Percentiles rank a stretch among this genome's conserved stretches.
Evolutionary conservation across 2,888 invertebrate species (phyloP).

Genomic region (Drosophila kanekoi): DNA sequence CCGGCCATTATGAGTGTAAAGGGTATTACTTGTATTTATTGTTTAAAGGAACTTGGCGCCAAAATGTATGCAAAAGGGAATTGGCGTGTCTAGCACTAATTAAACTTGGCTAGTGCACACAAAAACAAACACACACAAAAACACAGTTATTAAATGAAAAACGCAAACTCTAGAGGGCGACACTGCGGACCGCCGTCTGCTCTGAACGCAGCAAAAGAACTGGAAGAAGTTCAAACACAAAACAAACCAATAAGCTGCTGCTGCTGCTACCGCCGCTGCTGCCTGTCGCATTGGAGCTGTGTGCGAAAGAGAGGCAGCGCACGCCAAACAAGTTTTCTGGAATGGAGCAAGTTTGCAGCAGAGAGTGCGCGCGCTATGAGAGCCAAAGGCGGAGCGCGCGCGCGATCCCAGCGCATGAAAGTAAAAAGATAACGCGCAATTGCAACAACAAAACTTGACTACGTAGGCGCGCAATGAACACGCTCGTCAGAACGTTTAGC

Average conservation of each 20-base stretch:
- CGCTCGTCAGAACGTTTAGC: constrained; percentile 45
- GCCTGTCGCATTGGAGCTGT: constrained; percentile 28
- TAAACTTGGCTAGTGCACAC: constrained; percentile 56
- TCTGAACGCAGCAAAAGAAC: constrained; percentile 80
- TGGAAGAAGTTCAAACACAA: constrained; percentile 74
- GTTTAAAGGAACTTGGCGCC: constrained; percentile 58
- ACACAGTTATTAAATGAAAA: constrained; percentile 23
- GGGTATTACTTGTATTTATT: constrained; percentile 12
- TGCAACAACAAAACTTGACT: constrained; percentile 64
- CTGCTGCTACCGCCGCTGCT: constrained; percentile 12
- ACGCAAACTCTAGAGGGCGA: constrained; percentile 60
- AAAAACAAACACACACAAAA: constrained; percentile 12
- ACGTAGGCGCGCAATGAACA: constrained; percentile 53
- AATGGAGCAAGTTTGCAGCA: constrained; percentile 43
- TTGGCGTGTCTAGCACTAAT: constrained; percentile 70
- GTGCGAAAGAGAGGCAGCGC: constrained; percentile 26
- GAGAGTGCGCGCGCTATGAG: constrained; percentile 17
- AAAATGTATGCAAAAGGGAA: constrained; percentile 63
- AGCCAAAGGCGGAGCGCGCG: constrained; percentile 25
- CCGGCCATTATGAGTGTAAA: constrained; percentile 81
- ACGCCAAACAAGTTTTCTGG: constrained; percentile 69
- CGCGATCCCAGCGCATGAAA: constrained; percentile 67
- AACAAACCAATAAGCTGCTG: constrained; percentile 70
- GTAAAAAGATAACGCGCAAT: constrained; percentile 77
- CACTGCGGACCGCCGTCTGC: constrained; percentile 84